A percentile compares a stretch with the other conserved stretches of the same genome.
phyloP scores from a whole-genome alignment of 2,888 invertebrate genomes.

The Drosophila anomalata region DNA sequence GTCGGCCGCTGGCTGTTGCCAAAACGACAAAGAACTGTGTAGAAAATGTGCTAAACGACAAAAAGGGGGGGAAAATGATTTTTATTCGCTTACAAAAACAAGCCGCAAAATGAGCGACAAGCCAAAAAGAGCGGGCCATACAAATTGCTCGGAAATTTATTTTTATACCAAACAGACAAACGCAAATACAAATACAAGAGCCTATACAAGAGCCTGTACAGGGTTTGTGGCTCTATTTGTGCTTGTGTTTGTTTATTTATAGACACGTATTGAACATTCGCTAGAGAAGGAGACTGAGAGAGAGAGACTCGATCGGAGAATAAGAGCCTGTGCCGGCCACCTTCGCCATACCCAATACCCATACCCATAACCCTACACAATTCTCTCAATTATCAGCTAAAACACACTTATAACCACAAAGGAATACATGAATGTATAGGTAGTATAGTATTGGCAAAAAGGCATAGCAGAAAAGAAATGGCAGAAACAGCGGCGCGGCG shows the following conservation, averaged over 20 bases:
- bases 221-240: conserved; percentile 5
- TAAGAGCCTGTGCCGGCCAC: conserved; percentile 43
- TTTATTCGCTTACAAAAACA: conserved; percentile 54
- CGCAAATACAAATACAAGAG: conserved; percentile 20
- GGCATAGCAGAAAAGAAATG: conserved; percentile 37
- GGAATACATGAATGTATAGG: conserved; percentile 33
- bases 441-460: conserved; percentile 39
- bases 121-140: conserved; percentile 38
- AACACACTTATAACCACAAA: conserved; percentile 56
- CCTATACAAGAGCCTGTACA: no score
- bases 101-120: conserved; percentile 36
- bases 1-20: conserved; percentile 19
- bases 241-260: conserved; percentile 68
- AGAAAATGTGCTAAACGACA: conserved; percentile 67
- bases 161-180: conserved; percentile 65
- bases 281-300: conserved; percentile 35
- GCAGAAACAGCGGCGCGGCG: conserved; percentile 46
- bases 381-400: conserved; percentile 65
- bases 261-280: conserved; percentile 60
- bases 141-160: conserved; percentile 74
- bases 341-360: conserved; percentile 12
- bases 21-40: conserved; percentile 15
- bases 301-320: conserved; percentile 28
- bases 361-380: conserved; percentile 12
- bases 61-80: conserved; percentile 58